These are phyloP conservation scores for Elysia crispata DNA, from an alignment of 2,888 invertebrate genomes.

Conservation along the genomic window DNA sequence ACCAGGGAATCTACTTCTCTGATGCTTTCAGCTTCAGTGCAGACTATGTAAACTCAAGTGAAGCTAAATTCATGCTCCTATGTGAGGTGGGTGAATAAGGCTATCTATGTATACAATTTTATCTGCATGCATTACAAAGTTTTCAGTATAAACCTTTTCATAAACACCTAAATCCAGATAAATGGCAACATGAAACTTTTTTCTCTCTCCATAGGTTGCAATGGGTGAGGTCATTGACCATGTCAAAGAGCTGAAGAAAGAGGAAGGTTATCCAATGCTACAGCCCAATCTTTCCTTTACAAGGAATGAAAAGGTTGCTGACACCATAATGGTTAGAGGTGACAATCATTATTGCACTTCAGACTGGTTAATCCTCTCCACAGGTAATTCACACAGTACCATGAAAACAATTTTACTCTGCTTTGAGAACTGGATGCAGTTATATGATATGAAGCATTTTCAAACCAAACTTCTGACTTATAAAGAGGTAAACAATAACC, in stretches of 20 bases:
- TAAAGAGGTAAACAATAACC: too few species aligned
- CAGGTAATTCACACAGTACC: conserved; percentile 39
- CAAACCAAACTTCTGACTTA: too few species aligned
- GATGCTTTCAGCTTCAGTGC: conserved; percentile 47
- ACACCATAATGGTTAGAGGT: conserved; percentile 41
- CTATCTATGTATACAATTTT: too few species aligned
- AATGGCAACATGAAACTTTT: neutral
- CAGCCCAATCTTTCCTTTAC: neutral
- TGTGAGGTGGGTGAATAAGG: conserved; percentile 46
- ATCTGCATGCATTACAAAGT: too few species aligned
- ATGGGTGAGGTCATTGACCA: neutral
- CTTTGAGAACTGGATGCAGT: too few species aligned
- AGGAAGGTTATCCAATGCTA: neutral
- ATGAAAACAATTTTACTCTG: neutral
- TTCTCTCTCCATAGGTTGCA: neutral
- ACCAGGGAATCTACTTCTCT: conserved; percentile 54
- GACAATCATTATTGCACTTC: conserved; percentile 3
- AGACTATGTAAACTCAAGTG: conserved; percentile 35
- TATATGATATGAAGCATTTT: too few species aligned
- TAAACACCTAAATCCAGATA: neutral
- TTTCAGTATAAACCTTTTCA: neutral
- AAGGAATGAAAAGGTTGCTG: neutral
- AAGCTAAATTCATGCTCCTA: conserved; percentile 49
- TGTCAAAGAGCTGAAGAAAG: neutral
- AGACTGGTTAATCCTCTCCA: conserved; percentile 42